Conservation (phyloP, 2,888 invertebrate genomes). For the Caenorhabditis becei region DNA sequence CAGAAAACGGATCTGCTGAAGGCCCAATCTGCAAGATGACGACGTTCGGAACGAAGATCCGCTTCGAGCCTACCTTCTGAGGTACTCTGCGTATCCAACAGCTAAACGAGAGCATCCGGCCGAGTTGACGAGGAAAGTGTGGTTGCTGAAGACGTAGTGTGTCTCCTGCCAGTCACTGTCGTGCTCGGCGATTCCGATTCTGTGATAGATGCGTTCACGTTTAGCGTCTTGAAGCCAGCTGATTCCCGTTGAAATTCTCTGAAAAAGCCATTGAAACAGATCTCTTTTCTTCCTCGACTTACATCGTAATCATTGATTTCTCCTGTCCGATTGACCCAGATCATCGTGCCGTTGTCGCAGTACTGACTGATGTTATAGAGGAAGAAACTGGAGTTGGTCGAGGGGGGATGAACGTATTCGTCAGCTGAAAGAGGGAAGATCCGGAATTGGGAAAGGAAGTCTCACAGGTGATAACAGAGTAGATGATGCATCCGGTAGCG, state of each 20-base stretch:
- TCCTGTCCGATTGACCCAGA: conserved; percentile 59
- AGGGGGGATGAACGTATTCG: conserved; percentile 20
- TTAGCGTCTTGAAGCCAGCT: conserved; percentile 51
- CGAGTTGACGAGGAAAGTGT: conserved; percentile 50
- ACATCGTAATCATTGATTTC: conserved; percentile 57
- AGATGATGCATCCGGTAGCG: conserved; percentile 61
- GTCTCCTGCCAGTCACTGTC: conserved; percentile 53
- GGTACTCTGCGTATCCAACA: conserved; percentile 53
- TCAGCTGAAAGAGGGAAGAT: conserved; percentile 51
- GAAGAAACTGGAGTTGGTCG: conserved; percentile 38
- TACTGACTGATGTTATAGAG: conserved; percentile 52
- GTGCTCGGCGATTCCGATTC: conserved; percentile 56
- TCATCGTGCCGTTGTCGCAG: conserved; percentile 56
- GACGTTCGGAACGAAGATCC: no score
- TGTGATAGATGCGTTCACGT: conserved; percentile 53
- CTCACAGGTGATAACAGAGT: conserved; percentile 59
- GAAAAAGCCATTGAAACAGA: no score
- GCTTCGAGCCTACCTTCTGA: conserved; percentile 42
- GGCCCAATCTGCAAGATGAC: conserved; percentile 35
- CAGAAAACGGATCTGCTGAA: conserved; percentile 40
- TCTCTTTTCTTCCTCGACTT: no score
- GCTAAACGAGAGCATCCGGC: conserved; percentile 28
- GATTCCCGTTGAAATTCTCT: conserved; percentile 51
- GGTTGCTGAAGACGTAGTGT: conserved; percentile 58
- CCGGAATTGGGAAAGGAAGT: not conserved